Base-by-base conservation (phyloP, 2,888 invertebrate species). In the Rotaria magnacalcarata region DNA sequence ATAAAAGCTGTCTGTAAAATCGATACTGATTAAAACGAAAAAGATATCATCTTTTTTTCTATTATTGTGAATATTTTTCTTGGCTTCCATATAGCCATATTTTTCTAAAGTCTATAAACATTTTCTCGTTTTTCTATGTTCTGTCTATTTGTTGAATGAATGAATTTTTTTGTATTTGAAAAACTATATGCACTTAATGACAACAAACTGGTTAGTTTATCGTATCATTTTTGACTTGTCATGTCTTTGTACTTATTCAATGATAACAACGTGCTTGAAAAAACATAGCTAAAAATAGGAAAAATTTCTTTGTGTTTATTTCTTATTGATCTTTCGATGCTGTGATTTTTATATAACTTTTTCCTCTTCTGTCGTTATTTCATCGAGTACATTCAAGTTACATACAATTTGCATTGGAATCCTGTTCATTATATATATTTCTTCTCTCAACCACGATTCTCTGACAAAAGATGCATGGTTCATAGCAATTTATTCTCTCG, bases 1-100 rank as follows among this genome's bases (percentile, higher is more conserved):
- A 86, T 87, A 27, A 75, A 80, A 52, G 87, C 86, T 47, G 87
- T 87, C 34, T 80, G 80, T 34, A 80, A 80, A 24, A 47, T 1
- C 47, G 24, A 43, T 43, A 80, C 80, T 16, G 80, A 80, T n/a
- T 80, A 47, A 34, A 56, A 56, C 24, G 24, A 56, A 16, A 52
- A 52, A 0, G 14, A 16, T 11, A 6, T 4, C 21, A 21, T 54
- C 7, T 56, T 56, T 24, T 24, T 56, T 24, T 24, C 8, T 56
- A 7, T 56, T 56, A 56, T 56, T 56, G 56, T 56, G 56, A 8
- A 56, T 24, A 56, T 56, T 21, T 58, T 52, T 52, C 52, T 52
- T 52, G 52, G 52, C 52, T 52, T 52, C 16, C 56, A 56, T 21
- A 21, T 21, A 21, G 56, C 56, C 56, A 58, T 58, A 58, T 60